Base-by-base conservation (phyloP, 2,797 vertebrate genomes). In the Hapalemur alaotrensis region DNA sequence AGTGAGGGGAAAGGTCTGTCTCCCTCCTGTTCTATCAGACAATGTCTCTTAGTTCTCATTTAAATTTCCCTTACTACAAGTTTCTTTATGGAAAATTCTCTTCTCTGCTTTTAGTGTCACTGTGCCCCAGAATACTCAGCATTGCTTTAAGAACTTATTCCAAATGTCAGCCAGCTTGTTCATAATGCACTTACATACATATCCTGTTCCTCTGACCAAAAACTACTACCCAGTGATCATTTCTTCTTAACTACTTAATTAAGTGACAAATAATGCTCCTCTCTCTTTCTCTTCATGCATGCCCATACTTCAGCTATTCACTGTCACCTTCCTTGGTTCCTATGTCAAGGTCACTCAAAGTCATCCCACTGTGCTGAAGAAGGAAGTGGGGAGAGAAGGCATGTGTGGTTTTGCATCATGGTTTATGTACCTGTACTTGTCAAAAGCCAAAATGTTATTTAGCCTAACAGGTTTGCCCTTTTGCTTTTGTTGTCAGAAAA, bases 11-110 rank as follows among this genome's bases (percentile, higher is more conserved):
- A 30, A 75, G 76, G 4, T 46, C 59, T 80, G 8, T 52, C 59
- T 87, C 67, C 50, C 15, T 76, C 12, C 28, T 61, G 17, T 20
- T 93, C 75, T 30, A 70, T 25, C 13, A 95, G 48, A 82, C 12
- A 76, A 78, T 22, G 17, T 43, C 20, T 41, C 69, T 90, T 80
- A 85, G n/a, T 85, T 94, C 41, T 46, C 63, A 46, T 63, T 87
- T 75, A 81, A 86, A 78, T 88, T 78, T 91, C 41, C 88, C 73
- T 67, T 83, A 81, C 30, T 57, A 30, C 63, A 52, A 80, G 15
- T 76, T 88, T 89, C 81, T 61, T 90, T 63, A 70, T 28, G 22
- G 57, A 92, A 96, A 90, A 73, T 89, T 93, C 32, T 90, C 25
- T 84, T 46, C 41, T 65, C 76, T 72, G 54, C 57, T 95, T 89